These are phyloP conservation scores for Apteryx owenii DNA, from an alignment of 2,113 vertebrate genomes.

Conservation along the genomic window DNA sequence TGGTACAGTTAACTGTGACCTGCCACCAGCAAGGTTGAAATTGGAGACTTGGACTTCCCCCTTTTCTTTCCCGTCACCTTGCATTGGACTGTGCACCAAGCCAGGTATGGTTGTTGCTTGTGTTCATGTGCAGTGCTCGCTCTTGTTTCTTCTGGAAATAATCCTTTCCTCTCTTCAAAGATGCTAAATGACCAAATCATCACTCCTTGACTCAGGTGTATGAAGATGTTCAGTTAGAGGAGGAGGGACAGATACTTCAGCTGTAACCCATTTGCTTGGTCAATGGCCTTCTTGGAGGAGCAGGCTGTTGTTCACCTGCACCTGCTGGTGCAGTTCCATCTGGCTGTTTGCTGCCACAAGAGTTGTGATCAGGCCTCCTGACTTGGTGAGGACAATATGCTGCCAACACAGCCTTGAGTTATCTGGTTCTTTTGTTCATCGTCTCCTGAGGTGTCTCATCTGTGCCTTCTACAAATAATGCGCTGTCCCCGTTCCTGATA, in stretches of 20 bases:
- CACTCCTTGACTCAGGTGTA: rapidly evolving
- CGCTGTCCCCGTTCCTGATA: not conserved
- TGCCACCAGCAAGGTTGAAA: not conserved
- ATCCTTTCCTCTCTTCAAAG: not conserved
- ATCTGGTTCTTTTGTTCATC: rapidly evolving
- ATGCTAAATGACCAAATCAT: not conserved
- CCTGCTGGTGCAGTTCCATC: not conserved
- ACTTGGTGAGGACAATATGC: not conserved
- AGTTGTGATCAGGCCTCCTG: not conserved
- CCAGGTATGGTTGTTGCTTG: not conserved
- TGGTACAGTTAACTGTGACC: not conserved
- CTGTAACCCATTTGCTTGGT: not conserved
- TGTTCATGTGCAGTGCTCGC: not conserved
- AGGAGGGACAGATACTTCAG: not conserved
- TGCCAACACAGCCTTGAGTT: not conserved
- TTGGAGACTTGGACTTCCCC: not conserved
- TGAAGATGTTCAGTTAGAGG: not conserved
- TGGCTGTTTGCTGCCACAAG: not conserved
- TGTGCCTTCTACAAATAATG: not conserved
- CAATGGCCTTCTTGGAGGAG: not conserved
- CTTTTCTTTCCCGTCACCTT: not conserved
- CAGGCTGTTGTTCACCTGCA: not conserved
- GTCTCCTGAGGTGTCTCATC: not conserved
- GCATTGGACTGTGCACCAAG: not conserved
- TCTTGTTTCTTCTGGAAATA: not conserved